Percentiles rank a stretch among this genome's conserved stretches.
These are phyloP conservation scores for Arctia plantaginis DNA, from an alignment of 2,888 invertebrate species.

Conservation along the genomic window DNA sequence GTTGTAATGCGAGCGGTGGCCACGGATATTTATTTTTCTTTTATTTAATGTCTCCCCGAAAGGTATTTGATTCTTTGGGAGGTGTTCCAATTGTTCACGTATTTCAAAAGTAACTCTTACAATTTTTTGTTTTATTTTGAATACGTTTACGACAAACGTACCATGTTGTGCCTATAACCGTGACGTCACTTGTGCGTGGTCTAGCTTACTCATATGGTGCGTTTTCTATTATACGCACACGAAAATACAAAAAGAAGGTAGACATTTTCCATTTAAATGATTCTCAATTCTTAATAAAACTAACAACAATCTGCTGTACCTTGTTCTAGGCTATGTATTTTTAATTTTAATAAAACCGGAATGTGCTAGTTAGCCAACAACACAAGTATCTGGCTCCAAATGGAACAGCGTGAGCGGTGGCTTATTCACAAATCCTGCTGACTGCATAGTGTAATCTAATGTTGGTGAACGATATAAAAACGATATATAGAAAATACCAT, in stretches of 20 bases:
- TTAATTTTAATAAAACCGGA: constrained; percentile 65
- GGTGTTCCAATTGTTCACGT: background rate
- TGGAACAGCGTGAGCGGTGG: constrained; percentile 73
- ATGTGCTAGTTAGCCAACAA: constrained; percentile 57
- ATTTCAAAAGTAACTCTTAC: no score
- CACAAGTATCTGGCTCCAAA: constrained; percentile 74
- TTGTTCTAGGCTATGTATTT: constrained; percentile 19
- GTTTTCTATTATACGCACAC: background rate
- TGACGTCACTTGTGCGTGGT: background rate
- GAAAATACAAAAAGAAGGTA: background rate
- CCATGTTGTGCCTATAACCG: background rate
- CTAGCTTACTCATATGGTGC: no score
- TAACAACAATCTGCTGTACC: background rate
- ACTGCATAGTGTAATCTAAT: constrained; percentile 62
- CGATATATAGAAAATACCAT: constrained; percentile 11
- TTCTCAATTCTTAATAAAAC: background rate
- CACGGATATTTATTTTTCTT: constrained; percentile 47
- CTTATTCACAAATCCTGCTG: constrained; percentile 81
- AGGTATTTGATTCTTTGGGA: constrained; percentile 14
- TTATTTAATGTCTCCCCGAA: constrained; percentile 30
- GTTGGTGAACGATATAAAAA: constrained; percentile 47
- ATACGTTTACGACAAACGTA: background rate
- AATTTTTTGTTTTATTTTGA: no score
- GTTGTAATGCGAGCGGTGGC: constrained; percentile 45
- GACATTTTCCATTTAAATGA: no score